These are phyloP conservation scores for Echeneis naucrates DNA, from an alignment of 2,797 vertebrate species.

Conservation along the genomic window DNA sequence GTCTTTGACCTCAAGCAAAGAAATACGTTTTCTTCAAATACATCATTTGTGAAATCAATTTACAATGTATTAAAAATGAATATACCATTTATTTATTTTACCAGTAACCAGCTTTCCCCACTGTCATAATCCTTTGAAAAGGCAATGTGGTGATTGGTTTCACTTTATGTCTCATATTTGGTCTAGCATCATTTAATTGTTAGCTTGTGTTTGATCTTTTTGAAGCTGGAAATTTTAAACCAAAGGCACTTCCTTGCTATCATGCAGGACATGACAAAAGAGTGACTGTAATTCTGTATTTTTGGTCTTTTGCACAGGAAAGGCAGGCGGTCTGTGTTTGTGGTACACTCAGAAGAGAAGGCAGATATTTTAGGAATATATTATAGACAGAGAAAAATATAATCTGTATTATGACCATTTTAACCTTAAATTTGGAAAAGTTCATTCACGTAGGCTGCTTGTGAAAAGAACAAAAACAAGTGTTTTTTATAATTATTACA, in stretches of 20 bases:
- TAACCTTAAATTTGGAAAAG: slow-evolving; percentile 28
- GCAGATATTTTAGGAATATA: slow-evolving; percentile 42
- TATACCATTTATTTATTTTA: slow-evolving; percentile 59
- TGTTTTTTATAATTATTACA: slow-evolving; percentile 47
- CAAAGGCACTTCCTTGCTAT: slow-evolving; percentile 99
- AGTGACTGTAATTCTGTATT: slow-evolving; percentile 80
- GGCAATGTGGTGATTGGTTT: slow-evolving; percentile 97
- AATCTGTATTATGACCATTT: slow-evolving; percentile 32
- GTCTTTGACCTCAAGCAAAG: slow-evolving; percentile 61
- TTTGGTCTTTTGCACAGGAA: slow-evolving; percentile 84
- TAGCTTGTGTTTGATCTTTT: slow-evolving; percentile 85
- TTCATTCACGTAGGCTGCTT: slow-evolving; percentile 31
- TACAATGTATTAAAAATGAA: slow-evolving; percentile 62
- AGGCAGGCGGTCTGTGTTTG: slow-evolving; percentile 77
- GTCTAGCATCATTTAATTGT: slow-evolving; percentile 88
- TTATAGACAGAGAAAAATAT: slow-evolving; percentile 51
- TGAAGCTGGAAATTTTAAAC: slow-evolving; percentile 94
- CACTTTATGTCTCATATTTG: slow-evolving; percentile 90
- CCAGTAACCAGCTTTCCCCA: slow-evolving; percentile 64
- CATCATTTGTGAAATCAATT: slow-evolving; percentile 60
- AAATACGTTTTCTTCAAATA: slow-evolving; percentile 57
- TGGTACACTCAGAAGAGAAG: slow-evolving; percentile 57
- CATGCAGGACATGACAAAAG: slow-evolving; percentile 91
- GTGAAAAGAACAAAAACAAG: slow-evolving; percentile 29
- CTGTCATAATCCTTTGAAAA: slow-evolving; percentile 89